Conservation (phyloP, 2,113 vertebrate genomes). For the Cercocebus atys region DNA sequence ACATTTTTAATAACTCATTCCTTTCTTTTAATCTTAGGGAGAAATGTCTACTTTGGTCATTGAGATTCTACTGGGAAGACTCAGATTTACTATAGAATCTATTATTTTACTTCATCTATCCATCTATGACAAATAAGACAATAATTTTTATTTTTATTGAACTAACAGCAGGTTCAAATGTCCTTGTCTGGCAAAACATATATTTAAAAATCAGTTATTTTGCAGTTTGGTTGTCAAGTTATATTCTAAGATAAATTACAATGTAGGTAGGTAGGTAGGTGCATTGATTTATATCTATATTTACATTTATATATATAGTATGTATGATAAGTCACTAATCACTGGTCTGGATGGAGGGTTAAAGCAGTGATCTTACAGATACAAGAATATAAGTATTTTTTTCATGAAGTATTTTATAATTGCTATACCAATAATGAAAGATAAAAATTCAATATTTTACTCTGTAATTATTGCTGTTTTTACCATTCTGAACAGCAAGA, state of each 20-base stretch:
- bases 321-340: neutral
- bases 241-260: constrained; percentile 28
- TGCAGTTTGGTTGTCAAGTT: neutral
- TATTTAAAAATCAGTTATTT: constrained; percentile 31
- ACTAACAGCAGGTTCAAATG: neutral
- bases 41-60: constrained; percentile 23
- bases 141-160: constrained; percentile 45
- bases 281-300: neutral
- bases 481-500: neutral
- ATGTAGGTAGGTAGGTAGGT: neutral
- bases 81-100: constrained; percentile 19
- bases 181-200: constrained; percentile 36
- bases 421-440: neutral
- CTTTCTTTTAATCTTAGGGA: neutral
- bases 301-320: neutral
- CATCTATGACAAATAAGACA: constrained; percentile 18
- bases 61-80: neutral
- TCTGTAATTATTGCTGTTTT: neutral
- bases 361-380: neutral
- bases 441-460: neutral
- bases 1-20: neutral
- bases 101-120: neutral
- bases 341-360: neutral
- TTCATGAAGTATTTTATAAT: constrained; percentile 15
- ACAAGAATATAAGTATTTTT: neutral